phyloP scores from a whole-genome alignment of 2,113 vertebrate species.

The Stegastes partitus region DNA sequence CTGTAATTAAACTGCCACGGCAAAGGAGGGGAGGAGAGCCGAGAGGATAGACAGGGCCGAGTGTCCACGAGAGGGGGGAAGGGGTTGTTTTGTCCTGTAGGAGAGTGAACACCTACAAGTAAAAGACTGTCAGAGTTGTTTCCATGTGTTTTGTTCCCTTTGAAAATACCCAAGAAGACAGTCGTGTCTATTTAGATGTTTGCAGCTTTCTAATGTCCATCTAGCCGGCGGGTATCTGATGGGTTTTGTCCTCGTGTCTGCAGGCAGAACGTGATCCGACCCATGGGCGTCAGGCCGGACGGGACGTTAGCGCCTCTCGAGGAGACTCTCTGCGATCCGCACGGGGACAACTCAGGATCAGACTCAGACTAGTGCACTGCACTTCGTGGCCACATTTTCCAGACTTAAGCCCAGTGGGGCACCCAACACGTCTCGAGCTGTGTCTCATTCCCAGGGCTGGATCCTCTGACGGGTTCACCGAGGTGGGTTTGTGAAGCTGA shows the following conservation, averaged over 20 bases:
- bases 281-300: slow-evolving; percentile 94
- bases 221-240: background rate
- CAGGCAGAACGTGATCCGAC: slow-evolving; percentile 96
- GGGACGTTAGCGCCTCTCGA: slow-evolving; percentile 95
- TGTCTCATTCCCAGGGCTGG: slow-evolving; percentile 49
- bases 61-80: slow-evolving; percentile 67
- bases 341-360: slow-evolving; percentile 88
- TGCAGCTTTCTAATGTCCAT: background rate
- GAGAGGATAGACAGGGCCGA: slow-evolving; percentile 79
- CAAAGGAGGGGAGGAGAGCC: slow-evolving; percentile 49
- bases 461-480: slow-evolving; percentile 1
- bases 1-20: slow-evolving; percentile 94
- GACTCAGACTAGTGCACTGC: slow-evolving; percentile 90
- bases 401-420: slow-evolving; percentile 13
- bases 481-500: slow-evolving; percentile 16
- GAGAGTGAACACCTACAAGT: slow-evolving; percentile 72
- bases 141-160: background rate
- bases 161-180: background rate
- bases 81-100: slow-evolving; percentile 66
- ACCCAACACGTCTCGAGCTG: slow-evolving; percentile 35
- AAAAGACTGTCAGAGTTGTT: slow-evolving; percentile 32
- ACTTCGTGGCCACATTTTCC: slow-evolving; percentile 21
- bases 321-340: slow-evolving; percentile 86
- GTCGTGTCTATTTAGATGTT: too few species aligned
- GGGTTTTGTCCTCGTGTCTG: slow-evolving; percentile 65